These are phyloP conservation scores for Ooceraea biroi DNA, from an alignment of 1,140 invertebrate genomes.

Conservation along the genomic window DNA sequence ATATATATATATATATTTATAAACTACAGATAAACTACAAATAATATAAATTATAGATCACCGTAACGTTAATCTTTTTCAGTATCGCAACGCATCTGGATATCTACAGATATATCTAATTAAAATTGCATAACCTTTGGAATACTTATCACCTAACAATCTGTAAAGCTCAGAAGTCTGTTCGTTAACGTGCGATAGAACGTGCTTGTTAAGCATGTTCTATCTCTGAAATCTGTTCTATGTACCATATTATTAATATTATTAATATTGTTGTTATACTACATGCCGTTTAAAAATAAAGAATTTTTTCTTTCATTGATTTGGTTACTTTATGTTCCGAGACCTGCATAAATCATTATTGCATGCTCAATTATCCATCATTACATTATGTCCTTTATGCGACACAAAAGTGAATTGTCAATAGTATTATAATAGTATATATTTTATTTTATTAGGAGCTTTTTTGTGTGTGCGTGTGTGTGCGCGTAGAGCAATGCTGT, in stretches of 20 bases:
- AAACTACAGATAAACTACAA: no score
- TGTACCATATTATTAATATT: slow-evolving; percentile 71
- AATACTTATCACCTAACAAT: slow-evolving; percentile 47
- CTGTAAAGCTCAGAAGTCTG: slow-evolving; percentile 60
- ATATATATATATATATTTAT: no score
- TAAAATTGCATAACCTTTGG: slow-evolving; percentile 26
- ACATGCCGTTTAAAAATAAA: slow-evolving; percentile 85
- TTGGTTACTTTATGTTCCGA: slow-evolving; percentile 82
- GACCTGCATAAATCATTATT: slow-evolving; percentile 77
- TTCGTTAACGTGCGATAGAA: no score
- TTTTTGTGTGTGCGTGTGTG: no score
- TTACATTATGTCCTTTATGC: slow-evolving; percentile 27
- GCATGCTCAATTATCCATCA: slow-evolving; percentile 70
- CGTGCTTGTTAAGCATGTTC: no score
- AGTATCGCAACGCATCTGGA: no score
- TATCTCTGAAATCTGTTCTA: slow-evolving; percentile 76
- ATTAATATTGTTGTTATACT: slow-evolving; percentile 80
- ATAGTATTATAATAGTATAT: no score
- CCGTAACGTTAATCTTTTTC: no score
- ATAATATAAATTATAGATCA: no score
- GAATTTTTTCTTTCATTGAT: slow-evolving; percentile 83
- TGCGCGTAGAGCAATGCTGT: no score
- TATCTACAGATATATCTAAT: slow-evolving; percentile 3
- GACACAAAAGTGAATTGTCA: slow-evolving; percentile 29
- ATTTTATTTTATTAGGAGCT: no score